Base-by-base conservation (phyloP, 2,888 invertebrate species). In the Beris morrisii region DNA sequence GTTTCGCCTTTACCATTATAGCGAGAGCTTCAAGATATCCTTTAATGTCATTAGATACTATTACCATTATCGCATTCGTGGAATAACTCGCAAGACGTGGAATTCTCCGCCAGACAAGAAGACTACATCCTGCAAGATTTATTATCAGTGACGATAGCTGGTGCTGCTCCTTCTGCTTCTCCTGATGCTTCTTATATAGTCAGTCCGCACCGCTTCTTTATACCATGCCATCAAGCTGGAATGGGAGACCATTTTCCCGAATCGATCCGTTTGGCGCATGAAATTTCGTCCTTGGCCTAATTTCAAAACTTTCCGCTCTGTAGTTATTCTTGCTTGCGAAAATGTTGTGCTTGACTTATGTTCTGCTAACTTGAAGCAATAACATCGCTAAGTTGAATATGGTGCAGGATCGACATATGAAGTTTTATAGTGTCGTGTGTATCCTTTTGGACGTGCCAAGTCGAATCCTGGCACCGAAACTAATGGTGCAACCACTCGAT, bases 241-340 rank as follows among this genome's bases (percentile, higher is more conserved):
- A 50, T 50, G 50, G 50, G 50, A 1, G 3, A 15, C 50, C 15
- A 50, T 50, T 50, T 50, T 4, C 50, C 15, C 9, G 7, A n/a
- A 50, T 50, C 50, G 50, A 50, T 50, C 15, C 15, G 50, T 50
- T 50, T 50, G 50, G 15, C 50, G 50, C 50, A 50, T 50, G 50
- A 50, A 50, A 9, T 50, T 28, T 15, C 15, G 50, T 50, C 50
- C 50, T 50, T 50, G 50, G 50, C 50, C 50, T 15, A 28, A 22
- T 22, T 50, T 15, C 5, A 50, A 50, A 15, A 48, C 11, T 13
- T 28, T 50, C 38, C 9, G 48, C 7, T n/a, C 50, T 50, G 48
- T 48, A 48, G 11, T 12, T 44, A 44, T 44, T 46, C 46, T 12
- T 50, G 48, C n/a, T 11, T 15, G 50, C n/a, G 46, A 46, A n/a